A percentile compares a stretch with the other conserved stretches of the same genome.
These are phyloP conservation scores for Plagodis dolabraria DNA, from an alignment of 2,888 invertebrate species.

Conservation along the genomic window DNA sequence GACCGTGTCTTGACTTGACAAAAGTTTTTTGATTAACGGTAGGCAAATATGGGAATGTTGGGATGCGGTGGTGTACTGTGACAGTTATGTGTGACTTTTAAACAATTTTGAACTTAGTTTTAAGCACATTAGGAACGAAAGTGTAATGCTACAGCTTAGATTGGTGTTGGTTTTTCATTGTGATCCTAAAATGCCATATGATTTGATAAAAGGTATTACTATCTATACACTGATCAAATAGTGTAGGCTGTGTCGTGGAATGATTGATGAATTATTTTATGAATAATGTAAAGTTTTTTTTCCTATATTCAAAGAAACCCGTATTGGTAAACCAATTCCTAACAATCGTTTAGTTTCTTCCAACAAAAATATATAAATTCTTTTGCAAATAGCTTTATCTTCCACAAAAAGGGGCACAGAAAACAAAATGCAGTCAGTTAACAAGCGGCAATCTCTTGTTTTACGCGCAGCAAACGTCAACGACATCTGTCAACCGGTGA, in stretches of 20 bases:
- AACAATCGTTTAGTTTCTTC: too few relatives aligned
- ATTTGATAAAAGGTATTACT: constrained; percentile 26
- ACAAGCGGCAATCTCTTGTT: constrained; percentile 62
- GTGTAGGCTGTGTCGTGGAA: constrained; percentile 18
- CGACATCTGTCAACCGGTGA: constrained; percentile 80
- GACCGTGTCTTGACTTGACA: constrained; percentile 60
- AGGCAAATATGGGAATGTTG: constrained; percentile 75
- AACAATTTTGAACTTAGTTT: constrained; percentile 5
- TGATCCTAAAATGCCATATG: constrained; percentile 24
- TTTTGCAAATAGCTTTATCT: constrained; percentile 1
- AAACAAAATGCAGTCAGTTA: constrained; percentile 33
- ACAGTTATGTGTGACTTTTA: constrained; percentile 21
- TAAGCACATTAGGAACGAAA: neutral
- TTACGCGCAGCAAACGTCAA: constrained; percentile 66
- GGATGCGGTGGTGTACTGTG: constrained; percentile 35
- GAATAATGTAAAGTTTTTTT: constrained; percentile 1
- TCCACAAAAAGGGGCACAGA: constrained; percentile 21
- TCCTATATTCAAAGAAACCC: too few relatives aligned
- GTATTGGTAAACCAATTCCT: too few relatives aligned
- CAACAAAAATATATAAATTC: neutral
- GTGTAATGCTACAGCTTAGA: constrained; percentile 1
- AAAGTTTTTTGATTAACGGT: constrained; percentile 73
- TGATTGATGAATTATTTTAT: constrained; percentile 27
- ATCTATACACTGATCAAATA: constrained; percentile 24
- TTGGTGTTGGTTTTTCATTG: constrained; percentile 25